These are phyloP conservation scores for Tamandua tetradactyla DNA, from an alignment of 2,797 vertebrate genomes.

Conservation along the genomic window DNA sequence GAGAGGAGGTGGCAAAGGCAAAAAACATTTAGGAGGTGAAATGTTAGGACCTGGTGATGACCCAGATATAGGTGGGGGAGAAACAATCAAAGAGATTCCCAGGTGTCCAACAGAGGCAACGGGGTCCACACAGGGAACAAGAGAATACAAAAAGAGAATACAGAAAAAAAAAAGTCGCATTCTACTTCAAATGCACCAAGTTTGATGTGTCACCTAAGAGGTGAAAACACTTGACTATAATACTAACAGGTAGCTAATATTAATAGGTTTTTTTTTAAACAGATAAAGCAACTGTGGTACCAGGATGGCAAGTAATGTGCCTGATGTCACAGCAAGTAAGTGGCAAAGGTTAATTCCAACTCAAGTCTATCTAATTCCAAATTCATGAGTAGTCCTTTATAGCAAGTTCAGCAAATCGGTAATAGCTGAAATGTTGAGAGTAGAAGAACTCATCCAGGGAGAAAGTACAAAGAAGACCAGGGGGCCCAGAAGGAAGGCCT, in stretches of 20 bases:
- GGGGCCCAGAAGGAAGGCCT: neutral
- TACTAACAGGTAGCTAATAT: neutral
- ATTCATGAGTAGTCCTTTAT: neutral
- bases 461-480: neutral
- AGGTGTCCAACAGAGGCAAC: neutral
- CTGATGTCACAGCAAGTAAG: neutral
- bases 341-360: neutral
- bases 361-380: neutral
- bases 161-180: neutral
- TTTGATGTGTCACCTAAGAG: neutral
- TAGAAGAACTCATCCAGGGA: neutral
- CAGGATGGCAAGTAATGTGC: neutral
- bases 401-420: neutral
- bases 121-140: neutral
- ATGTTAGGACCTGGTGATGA: neutral
- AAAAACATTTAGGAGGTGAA: neutral
- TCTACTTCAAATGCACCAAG: neutral
- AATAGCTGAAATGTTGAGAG: neutral
- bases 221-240: neutral
- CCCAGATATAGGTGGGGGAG: neutral
- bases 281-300: neutral
- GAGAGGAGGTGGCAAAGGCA: neutral
- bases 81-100: neutral
- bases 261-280: neutral
- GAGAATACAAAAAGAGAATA: neutral